phyloP scores from a whole-genome alignment of 2,797 vertebrate genomes.

The Margarornis squamiger region DNA sequence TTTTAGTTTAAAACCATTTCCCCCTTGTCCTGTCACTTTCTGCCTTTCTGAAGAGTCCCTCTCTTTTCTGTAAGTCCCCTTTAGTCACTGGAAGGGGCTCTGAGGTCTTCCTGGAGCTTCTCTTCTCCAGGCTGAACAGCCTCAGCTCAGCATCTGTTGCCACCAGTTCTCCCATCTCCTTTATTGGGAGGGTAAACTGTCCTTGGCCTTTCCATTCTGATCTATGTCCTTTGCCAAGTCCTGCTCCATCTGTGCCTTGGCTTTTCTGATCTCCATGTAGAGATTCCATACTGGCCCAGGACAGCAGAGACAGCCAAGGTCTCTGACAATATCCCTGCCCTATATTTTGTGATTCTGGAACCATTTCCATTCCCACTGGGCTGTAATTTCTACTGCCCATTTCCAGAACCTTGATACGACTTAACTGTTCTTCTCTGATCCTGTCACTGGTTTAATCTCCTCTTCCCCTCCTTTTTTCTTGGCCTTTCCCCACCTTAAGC shows the following conservation, averaged over 20 bases:
- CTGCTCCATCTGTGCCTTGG: background rate
- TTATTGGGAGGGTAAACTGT: background rate
- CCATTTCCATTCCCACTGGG: background rate
- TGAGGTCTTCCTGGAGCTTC: background rate
- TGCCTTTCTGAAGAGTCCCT: background rate
- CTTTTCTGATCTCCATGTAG: background rate
- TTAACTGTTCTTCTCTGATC: background rate
- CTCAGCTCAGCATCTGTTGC: background rate
- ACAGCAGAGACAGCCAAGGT: background rate
- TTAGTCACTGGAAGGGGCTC: background rate
- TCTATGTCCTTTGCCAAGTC: background rate
- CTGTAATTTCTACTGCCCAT: background rate
- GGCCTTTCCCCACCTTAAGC: background rate
- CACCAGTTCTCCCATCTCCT: background rate
- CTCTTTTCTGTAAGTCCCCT: background rate
- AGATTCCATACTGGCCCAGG: background rate
- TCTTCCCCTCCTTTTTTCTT: background rate
- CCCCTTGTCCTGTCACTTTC: background rate
- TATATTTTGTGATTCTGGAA: fast-evolving
- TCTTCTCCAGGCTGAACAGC: background rate
- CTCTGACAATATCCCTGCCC: background rate
- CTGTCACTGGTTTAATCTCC: background rate
- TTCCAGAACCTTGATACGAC: fast-evolving
- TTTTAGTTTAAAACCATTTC: background rate
- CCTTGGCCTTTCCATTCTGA: background rate